Evolutionary conservation across 2,113 vertebrate genomes (phyloP).

Genomic region (Brachyhypopomus occidentalis): DNA sequence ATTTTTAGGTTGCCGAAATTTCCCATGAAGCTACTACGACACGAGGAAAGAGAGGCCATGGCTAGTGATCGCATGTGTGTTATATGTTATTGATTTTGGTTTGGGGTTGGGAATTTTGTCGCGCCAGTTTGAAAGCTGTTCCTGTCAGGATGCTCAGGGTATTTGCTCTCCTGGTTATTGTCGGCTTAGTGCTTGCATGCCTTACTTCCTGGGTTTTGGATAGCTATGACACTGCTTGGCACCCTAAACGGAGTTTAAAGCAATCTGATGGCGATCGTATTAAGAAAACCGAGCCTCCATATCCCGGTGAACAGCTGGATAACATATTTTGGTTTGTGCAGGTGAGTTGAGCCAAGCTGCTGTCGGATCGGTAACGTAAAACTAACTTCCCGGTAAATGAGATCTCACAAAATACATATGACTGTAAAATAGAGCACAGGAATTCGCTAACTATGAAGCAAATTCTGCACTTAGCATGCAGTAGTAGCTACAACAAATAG

Average conservation of each 20-base stretch:
- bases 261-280: slow-evolving; percentile 43
- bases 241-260: slow-evolving; percentile 64
- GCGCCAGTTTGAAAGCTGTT: not conserved
- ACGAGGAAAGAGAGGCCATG: not conserved
- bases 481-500: not conserved
- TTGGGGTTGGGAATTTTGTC: not conserved
- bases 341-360: slow-evolving; percentile 66
- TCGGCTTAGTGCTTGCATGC: slow-evolving; percentile 74
- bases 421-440: too few relatives aligned
- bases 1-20: not conserved
- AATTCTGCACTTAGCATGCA: not conserved
- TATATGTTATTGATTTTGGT: not conserved
- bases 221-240: slow-evolving; percentile 73
- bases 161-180: slow-evolving; percentile 68
- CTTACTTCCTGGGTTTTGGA: slow-evolving; percentile 78
- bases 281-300: slow-evolving; percentile 56
- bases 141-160: slow-evolving; percentile 69
- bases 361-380: not conserved
- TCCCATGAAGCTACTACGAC: not conserved
- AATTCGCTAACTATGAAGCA: too few relatives aligned
- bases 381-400: not conserved
- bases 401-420: too few relatives aligned
- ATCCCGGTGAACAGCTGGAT: slow-evolving; percentile 69
- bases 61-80: not conserved
- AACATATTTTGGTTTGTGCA: slow-evolving; percentile 86